A percentile compares a stretch with the other conserved stretches of the same genome.
phyloP scores from a whole-genome alignment of 1,140 invertebrate species.

The Ceratina calcarata region DNA sequence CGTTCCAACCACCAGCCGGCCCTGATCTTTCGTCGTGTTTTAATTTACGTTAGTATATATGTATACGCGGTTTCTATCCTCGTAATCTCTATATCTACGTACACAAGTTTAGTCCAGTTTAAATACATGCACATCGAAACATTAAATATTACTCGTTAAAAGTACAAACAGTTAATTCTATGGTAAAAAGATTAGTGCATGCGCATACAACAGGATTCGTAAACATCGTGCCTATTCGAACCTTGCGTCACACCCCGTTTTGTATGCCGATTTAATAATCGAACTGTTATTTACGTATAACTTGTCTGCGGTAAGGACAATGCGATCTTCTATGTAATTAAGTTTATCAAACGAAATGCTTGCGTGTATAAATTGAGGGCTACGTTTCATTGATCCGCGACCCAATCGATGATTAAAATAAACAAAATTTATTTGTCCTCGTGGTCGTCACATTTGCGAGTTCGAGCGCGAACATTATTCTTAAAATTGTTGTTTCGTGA shows the following conservation, averaged over 20 bases:
- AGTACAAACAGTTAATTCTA: constrained; percentile 62
- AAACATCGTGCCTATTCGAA: constrained; percentile 32
- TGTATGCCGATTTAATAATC: constrained; percentile 25
- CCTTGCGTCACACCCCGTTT: neutral
- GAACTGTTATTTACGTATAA: constrained; percentile 30
- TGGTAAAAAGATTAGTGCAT: constrained; percentile 50
- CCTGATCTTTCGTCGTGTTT: constrained; percentile 26
- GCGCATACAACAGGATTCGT: constrained; percentile 38
- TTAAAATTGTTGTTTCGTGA: neutral
- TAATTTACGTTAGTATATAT: constrained; percentile 5
- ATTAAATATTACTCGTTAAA: constrained; percentile 66
- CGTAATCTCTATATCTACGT: constrained; percentile 31
- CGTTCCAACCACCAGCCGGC: constrained; percentile 60
- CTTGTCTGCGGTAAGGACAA: constrained; percentile 19
- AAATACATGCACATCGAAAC: constrained; percentile 65
- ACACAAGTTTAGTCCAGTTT: constrained; percentile 44
- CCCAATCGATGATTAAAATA: neutral
- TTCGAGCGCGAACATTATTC: neutral
- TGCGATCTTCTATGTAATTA: constrained; percentile 34
- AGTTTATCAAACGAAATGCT: constrained; percentile 30
- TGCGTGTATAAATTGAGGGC: constrained; percentile 38
- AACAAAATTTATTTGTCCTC: neutral
- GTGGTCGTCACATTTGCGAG: constrained; percentile 51
- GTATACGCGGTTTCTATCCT: constrained; percentile 5
- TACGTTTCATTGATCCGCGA: neutral